Conservation (phyloP, 2,113 vertebrate species). For the Alexandromys fortis region DNA sequence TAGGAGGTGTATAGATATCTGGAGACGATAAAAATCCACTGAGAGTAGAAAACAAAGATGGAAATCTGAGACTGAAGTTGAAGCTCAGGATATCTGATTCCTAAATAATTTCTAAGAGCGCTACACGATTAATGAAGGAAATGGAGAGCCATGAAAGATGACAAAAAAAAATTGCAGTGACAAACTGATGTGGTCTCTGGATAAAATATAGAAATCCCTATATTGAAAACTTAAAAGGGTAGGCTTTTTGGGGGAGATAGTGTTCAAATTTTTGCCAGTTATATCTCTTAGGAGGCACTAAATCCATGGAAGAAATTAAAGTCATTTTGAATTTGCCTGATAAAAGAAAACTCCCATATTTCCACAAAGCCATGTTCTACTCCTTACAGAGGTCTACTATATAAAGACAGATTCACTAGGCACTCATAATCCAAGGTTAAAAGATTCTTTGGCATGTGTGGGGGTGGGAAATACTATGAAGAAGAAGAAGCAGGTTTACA, state of each 20-base stretch:
- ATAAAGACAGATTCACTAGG: constrained; percentile 35
- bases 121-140: neutral
- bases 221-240: neutral
- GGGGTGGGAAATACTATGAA: neutral
- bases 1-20: neutral
- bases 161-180: constrained; percentile 19
- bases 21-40: neutral
- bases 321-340: neutral
- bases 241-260: neutral
- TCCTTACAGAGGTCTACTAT: neutral
- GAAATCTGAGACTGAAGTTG: neutral
- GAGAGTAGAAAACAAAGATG: neutral
- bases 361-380: neutral
- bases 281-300: neutral
- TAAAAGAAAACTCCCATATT: neutral
- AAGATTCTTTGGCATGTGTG: neutral
- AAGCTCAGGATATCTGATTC: neutral
- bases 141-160: constrained; percentile 14
- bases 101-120: neutral
- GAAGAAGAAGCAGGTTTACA: neutral
- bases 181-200: neutral
- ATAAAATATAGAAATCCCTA: neutral
- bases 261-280: neutral
- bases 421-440: neutral
- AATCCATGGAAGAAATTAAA: constrained; percentile 47